Percentiles rank a stretch among this genome's conserved stretches.
Evolutionary conservation across 2,888 invertebrate genomes (phyloP).

Genomic region (Orthosia cruda): DNA sequence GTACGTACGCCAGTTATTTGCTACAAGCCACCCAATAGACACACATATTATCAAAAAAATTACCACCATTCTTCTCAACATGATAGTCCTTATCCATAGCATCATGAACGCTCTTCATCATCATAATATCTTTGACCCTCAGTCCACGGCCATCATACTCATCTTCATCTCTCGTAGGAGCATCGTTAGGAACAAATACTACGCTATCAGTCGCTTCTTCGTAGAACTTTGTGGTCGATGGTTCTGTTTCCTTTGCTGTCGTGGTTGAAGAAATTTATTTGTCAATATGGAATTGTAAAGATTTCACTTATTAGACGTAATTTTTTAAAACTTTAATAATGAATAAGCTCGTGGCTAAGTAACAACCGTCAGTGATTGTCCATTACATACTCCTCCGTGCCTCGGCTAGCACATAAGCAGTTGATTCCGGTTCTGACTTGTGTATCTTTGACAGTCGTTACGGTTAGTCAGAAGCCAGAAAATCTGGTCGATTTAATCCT

Average conservation of each 20-base stretch:
- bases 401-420: not conserved
- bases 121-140: conserved; percentile 66
- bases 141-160: conserved; percentile 61
- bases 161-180: conserved; percentile 50
- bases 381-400: not conserved
- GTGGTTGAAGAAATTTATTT: not conserved
- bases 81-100: conserved; percentile 63
- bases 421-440: not conserved
- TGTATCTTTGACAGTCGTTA: not conserved
- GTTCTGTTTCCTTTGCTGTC: conserved; percentile 1
- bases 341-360: no score
- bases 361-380: no score
- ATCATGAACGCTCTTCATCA: conserved; percentile 68
- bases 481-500: no score
- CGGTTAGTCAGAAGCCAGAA: no score
- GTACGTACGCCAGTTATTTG: no score
- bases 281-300: not conserved
- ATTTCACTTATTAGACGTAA: no score
- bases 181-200: conserved; percentile 80
- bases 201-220: conserved; percentile 69
- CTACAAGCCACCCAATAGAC: no score
- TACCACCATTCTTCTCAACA: conserved; percentile 69
- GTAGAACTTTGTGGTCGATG: not conserved
- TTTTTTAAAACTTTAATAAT: no score
- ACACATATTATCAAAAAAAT: not conserved